phyloP scores from a whole-genome alignment of 2,888 invertebrate species.

The Ellobium chinense region DNA sequence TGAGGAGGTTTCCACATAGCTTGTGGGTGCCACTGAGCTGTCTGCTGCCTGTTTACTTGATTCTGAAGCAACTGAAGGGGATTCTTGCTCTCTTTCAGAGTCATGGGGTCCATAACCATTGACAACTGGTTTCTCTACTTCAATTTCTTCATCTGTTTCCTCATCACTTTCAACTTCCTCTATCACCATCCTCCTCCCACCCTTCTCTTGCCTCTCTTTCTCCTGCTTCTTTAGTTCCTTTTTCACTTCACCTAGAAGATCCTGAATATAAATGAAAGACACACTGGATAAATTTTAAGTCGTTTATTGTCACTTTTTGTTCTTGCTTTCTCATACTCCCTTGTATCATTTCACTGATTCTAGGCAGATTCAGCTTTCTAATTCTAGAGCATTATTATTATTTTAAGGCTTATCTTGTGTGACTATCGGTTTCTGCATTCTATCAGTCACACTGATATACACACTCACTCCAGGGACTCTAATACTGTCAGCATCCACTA shows the following conservation, averaged over 20 bases:
- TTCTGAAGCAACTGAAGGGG: slow-evolving; percentile 35
- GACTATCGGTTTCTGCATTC: no score
- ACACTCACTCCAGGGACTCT: no score
- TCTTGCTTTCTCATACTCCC: no score
- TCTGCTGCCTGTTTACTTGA: slow-evolving; percentile 5
- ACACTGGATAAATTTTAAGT: no score
- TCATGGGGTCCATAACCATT: slow-evolving; percentile 17
- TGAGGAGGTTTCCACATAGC: neutral
- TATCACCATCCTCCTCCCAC: slow-evolving; percentile 50
- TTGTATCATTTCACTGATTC: no score
- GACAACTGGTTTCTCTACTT: slow-evolving; percentile 37
- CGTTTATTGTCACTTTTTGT: no score
- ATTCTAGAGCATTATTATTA: no score
- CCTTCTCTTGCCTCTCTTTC: slow-evolving; percentile 52
- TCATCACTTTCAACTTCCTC: slow-evolving; percentile 52
- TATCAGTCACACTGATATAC: no score
- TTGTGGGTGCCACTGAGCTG: slow-evolving; percentile 23
- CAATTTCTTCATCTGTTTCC: slow-evolving; percentile 38
- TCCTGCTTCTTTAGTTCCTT: slow-evolving; percentile 50
- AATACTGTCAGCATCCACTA: no score
- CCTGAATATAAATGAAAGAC: slow-evolving; percentile 54
- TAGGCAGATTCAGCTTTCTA: no score
- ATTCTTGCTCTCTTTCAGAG: neutral
- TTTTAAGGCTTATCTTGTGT: no score
- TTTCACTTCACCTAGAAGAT: slow-evolving; percentile 64